Conservation (phyloP, 2,113 vertebrate genomes). For the Coptodon rendalli region DNA sequence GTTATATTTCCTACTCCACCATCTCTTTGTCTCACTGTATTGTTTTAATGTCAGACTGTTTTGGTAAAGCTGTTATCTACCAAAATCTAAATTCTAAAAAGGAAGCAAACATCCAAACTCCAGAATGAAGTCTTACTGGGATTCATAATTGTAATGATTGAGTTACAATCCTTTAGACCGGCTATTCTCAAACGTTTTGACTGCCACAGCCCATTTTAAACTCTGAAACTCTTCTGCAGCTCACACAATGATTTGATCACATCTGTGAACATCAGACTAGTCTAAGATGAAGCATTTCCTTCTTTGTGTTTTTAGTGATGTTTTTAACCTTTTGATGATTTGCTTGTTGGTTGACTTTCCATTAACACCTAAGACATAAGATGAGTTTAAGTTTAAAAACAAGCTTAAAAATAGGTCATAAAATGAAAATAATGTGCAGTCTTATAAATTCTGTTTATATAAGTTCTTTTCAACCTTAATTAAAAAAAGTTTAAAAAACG, state of each 20-base stretch:
- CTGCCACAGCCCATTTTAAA: background rate
- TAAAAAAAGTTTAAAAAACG: background rate
- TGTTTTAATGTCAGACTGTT: background rate
- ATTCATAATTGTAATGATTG: background rate
- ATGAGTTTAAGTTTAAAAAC: background rate
- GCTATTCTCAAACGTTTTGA: background rate
- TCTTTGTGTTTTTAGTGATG: background rate
- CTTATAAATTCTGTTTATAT: accelerated
- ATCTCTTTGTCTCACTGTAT: background rate
- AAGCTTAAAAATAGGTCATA: background rate
- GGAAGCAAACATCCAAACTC: background rate
- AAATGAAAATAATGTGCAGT: background rate
- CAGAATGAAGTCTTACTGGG: background rate
- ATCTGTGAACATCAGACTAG: background rate
- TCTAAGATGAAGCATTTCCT: background rate
- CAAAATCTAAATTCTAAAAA: background rate
- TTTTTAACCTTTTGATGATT: background rate
- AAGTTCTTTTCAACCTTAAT: background rate
- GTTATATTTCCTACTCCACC: background rate
- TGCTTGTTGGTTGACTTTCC: background rate
- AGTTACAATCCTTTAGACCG: background rate
- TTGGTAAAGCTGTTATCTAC: background rate
- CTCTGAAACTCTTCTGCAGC: background rate
- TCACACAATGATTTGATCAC: background rate
- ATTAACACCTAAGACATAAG: background rate